phyloP scores from a whole-genome alignment of 2,113 vertebrate genomes.

The Lophotis ruficrista region DNA sequence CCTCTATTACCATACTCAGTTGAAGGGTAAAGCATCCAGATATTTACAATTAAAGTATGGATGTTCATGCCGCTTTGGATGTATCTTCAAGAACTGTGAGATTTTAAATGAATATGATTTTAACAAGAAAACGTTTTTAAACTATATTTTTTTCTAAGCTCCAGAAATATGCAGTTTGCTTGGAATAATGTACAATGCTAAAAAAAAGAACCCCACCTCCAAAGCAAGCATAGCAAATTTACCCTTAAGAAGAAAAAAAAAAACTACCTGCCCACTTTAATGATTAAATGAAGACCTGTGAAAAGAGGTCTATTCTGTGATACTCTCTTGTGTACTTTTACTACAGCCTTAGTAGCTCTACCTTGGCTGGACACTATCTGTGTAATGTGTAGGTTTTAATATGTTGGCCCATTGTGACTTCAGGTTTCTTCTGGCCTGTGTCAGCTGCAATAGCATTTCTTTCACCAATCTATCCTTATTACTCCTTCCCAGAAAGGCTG shows the following conservation, averaged over 20 bases:
- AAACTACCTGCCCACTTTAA: background rate
- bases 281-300: background rate
- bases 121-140: background rate
- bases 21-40: background rate
- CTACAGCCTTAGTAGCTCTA: background rate
- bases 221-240: background rate
- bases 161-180: background rate
- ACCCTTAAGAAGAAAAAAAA: background rate
- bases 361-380: background rate
- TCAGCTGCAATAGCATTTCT: background rate
- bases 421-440: background rate
- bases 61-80: background rate
- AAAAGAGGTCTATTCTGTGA: background rate
- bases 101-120: background rate
- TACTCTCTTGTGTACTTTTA: background rate
- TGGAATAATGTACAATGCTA: background rate
- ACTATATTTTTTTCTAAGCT: background rate
- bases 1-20: background rate
- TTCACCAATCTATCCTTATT: background rate
- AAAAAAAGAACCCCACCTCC: background rate
- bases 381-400: background rate
- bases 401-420: background rate
- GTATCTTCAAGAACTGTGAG: background rate
- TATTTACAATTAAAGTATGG: background rate
- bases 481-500: background rate